These are phyloP conservation scores for Dynastes hyllus DNA, from an alignment of 2,888 invertebrate genomes.

Conservation along the genomic window DNA sequence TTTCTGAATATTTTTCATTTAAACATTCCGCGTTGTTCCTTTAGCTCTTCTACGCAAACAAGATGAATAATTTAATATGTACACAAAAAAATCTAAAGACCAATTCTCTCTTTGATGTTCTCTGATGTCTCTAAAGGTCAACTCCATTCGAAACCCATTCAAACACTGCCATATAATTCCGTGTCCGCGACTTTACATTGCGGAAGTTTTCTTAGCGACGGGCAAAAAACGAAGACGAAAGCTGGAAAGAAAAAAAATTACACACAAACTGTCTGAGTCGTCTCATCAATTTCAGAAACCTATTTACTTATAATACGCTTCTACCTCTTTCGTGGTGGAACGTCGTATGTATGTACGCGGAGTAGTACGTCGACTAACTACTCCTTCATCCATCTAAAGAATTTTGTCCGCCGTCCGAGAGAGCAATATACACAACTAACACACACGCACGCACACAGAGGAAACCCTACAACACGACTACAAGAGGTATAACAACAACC, in stretches of 20 bases:
- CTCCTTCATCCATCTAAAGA: conserved; percentile 20
- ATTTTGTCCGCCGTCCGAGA: conserved; percentile 19
- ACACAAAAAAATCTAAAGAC: too few species aligned
- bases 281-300: conserved; percentile 14
- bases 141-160: not conserved
- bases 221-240: conserved; percentile 7
- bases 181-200: conserved; percentile 4
- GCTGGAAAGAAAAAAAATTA: conserved; percentile 9
- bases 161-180: not conserved
- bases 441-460: conserved; percentile 8
- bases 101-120: too few species aligned
- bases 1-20: too few species aligned
- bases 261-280: conserved; percentile 1
- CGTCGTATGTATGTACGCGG: not conserved
- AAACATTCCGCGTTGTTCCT: too few species aligned
- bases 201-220: conserved; percentile 6
- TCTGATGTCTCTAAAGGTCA: too few species aligned
- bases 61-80: too few species aligned
- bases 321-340: not conserved
- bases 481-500: conserved; percentile 35
- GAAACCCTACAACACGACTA: conserved; percentile 36
- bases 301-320: conserved; percentile 4
- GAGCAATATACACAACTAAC: not conserved
- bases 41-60: not conserved
- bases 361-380: not conserved